Evolutionary conservation across 2,888 invertebrate species (phyloP).

Genomic region (Mesoligia furuncula): DNA sequence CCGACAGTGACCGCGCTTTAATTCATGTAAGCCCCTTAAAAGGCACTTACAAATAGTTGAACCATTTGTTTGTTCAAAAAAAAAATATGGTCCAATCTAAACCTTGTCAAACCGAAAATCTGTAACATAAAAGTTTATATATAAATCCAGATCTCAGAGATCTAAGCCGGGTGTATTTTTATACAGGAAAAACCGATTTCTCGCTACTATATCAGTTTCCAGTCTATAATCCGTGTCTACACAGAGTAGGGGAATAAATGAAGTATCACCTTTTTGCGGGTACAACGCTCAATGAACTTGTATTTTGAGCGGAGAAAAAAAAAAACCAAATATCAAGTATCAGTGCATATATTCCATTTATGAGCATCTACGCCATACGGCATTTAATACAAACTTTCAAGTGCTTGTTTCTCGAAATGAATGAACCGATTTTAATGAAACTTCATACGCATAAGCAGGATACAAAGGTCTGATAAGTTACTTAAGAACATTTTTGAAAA

Average conservation of each 20-base stretch:
- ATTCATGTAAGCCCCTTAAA: too few relatives aligned
- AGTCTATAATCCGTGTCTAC: conserved; percentile 32
- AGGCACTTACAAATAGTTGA: not conserved
- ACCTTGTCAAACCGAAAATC: conserved; percentile 5
- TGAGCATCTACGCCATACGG: too few relatives aligned
- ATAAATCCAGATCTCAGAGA: not conserved
- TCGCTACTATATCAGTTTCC: conserved; percentile 35
- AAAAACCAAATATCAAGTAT: not conserved
- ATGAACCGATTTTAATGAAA: too few relatives aligned
- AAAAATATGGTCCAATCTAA: not conserved
- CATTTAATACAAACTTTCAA: too few relatives aligned
- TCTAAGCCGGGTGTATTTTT: conserved; percentile 29
- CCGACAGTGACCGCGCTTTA: too few relatives aligned
- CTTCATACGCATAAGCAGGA: too few relatives aligned
- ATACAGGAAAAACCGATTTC: conserved; percentile 25
- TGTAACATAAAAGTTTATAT: not conserved
- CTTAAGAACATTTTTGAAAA: too few relatives aligned
- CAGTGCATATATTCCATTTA: not conserved
- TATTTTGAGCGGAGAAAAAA: not conserved
- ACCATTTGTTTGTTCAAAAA: not conserved
- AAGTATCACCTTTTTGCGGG: not conserved
- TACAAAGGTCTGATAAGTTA: too few relatives aligned
- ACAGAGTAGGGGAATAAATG: conserved; percentile 29
- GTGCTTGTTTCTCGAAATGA: too few relatives aligned
- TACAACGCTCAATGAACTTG: not conserved